phyloP scores from a whole-genome alignment of 2,113 vertebrate species.

The Paralichthys olivaceus region DNA sequence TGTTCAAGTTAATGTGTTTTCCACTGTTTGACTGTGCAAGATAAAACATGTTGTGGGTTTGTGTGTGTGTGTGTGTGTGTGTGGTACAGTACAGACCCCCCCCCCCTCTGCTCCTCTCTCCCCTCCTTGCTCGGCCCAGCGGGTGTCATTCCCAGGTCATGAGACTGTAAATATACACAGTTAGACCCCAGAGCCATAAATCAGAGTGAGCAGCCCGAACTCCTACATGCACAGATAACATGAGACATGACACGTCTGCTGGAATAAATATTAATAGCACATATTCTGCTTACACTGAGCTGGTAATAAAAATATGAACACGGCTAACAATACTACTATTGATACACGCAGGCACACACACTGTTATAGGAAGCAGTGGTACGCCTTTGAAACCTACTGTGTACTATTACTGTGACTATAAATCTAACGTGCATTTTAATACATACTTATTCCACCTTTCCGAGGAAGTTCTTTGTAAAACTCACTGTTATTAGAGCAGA shows the following conservation, averaged over 20 bases:
- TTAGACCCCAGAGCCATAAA: slow-evolving; percentile 88
- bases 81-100: slow-evolving; percentile 75
- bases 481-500: no score
- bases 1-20: background rate
- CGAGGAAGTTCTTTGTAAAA: background rate
- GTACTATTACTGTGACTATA: background rate
- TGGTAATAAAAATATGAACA: background rate
- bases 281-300: slow-evolving; percentile 18
- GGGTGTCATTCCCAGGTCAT: slow-evolving; percentile 90
- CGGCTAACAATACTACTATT: background rate
- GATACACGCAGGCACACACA: background rate
- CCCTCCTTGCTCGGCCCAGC: slow-evolving; percentile 84
- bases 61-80: slow-evolving; percentile 65
- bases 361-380: background rate
- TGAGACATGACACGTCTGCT: slow-evolving; percentile 52
- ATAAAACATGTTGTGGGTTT: slow-evolving; percentile 17
- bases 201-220: slow-evolving; percentile 80
- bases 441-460: background rate
- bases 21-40: background rate
- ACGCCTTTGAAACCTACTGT: background rate
- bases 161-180: slow-evolving; percentile 98
- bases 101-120: slow-evolving; percentile 78
- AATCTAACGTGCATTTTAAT: background rate
- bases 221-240: slow-evolving; percentile 67
- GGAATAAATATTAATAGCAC: slow-evolving; percentile 49